phyloP scores from a whole-genome alignment of 2,888 invertebrate genomes.

The Endotricha flammealis region DNA sequence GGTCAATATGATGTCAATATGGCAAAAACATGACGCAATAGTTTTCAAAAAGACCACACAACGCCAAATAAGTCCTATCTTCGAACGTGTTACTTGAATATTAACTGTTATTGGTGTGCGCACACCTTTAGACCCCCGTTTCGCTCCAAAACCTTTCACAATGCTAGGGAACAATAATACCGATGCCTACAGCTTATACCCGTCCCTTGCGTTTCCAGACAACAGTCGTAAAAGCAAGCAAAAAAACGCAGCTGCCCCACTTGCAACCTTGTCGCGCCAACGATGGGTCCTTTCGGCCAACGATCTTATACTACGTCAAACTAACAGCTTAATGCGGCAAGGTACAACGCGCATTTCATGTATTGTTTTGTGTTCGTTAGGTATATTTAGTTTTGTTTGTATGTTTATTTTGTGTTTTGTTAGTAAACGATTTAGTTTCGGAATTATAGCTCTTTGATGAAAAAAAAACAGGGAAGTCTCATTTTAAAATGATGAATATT shows the following conservation, averaged over 20 bases:
- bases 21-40: too few species aligned
- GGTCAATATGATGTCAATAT: too few species aligned
- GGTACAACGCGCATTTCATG: constrained; percentile 45
- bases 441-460: too few species aligned
- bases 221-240: constrained; percentile 58
- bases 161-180: constrained; percentile 48
- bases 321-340: constrained; percentile 43
- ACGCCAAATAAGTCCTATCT: too few species aligned
- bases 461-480: too few species aligned
- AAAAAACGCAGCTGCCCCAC: constrained; percentile 59
- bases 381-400: constrained; percentile 62
- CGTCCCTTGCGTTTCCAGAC: constrained; percentile 64
- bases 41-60: too few species aligned
- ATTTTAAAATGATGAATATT: too few species aligned
- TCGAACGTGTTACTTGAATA: too few species aligned
- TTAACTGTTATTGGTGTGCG: too few species aligned
- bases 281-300: constrained; percentile 31
- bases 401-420: constrained; percentile 46
- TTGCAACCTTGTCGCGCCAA: constrained; percentile 59
- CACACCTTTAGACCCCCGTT: constrained; percentile 13
- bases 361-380: constrained; percentile 43
- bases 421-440: too few species aligned
- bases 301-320: constrained; percentile 35
- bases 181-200: constrained; percentile 27
- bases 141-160: constrained; percentile 46